Conservation (phyloP, 2,888 invertebrate genomes). For the Rhopalosiphum nymphaeae region DNA sequence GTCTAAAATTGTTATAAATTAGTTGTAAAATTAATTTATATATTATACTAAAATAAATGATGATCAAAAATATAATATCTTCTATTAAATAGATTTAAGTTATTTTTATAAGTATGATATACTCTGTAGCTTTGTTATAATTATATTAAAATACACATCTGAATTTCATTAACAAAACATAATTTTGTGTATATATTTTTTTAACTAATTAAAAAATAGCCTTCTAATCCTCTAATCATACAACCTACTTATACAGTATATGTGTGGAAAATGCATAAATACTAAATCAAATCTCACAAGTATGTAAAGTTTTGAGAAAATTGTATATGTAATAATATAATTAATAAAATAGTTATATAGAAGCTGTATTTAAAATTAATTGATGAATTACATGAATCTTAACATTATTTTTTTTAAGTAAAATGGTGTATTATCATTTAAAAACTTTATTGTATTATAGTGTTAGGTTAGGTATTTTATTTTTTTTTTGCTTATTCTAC, state of each 20-base stretch:
- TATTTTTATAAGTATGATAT: slow-evolving; percentile 20
- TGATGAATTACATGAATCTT: not conserved
- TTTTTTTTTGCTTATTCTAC: not conserved
- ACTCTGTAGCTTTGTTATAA: slow-evolving; percentile 33
- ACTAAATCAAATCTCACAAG: not conserved
- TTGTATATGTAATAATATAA: not conserved
- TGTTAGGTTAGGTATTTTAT: not conserved
- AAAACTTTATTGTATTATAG: not conserved
- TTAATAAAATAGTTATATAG: not conserved
- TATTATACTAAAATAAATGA: not conserved
- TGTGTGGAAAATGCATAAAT: not conserved
- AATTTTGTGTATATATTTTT: slow-evolving; percentile 31
- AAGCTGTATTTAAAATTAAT: not conserved
- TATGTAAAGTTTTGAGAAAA: not conserved
- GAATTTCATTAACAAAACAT: slow-evolving; percentile 13
- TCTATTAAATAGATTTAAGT: not conserved
- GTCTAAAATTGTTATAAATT: not conserved
- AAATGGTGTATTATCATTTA: not conserved
- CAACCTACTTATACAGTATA: not conserved
- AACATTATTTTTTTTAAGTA: not conserved
- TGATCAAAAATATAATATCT: slow-evolving; percentile 5
- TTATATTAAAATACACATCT: slow-evolving; percentile 33
- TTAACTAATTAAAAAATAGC: slow-evolving; percentile 17
- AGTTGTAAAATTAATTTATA: not conserved
- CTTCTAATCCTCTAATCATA: slow-evolving; percentile 31